Percentiles rank a stretch among this genome's conserved stretches.
Conservation (phyloP, 2,797 vertebrate species). For the Zalophus californianus region DNA sequence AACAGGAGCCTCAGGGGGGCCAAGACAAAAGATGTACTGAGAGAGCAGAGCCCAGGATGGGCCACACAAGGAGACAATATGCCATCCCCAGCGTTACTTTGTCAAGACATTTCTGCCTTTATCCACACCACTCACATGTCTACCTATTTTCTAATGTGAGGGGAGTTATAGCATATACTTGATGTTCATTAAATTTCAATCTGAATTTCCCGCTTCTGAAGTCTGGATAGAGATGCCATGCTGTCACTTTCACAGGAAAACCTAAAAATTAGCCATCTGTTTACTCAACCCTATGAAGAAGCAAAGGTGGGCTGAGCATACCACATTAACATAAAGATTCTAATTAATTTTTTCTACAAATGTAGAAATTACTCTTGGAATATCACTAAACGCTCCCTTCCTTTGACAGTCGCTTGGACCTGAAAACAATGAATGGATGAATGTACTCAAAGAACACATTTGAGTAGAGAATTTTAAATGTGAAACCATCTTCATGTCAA, state of each 20-base stretch:
- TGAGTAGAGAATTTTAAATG: conserved; percentile 86
- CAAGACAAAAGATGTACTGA: background rate
- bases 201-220: background rate
- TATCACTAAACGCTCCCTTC: background rate
- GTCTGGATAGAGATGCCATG: background rate
- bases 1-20: background rate
- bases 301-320: conserved; percentile 61
- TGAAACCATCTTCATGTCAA: conserved; percentile 82
- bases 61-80: background rate
- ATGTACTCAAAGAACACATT: conserved; percentile 56
- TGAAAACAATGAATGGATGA: conserved; percentile 60
- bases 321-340: conserved; percentile 57
- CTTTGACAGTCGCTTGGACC: conserved; percentile 59
- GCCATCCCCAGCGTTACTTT: background rate
- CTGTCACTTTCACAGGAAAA: conserved; percentile 6
- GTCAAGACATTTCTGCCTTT: background rate
- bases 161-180: background rate
- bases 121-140: background rate
- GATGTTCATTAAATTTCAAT: background rate
- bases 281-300: conserved; percentile 13
- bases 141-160: background rate
- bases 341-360: conserved; percentile 58
- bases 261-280: background rate
- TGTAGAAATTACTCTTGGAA: conserved; percentile 54
- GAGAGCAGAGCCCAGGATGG: background rate